Percentiles rank a stretch among this genome's conserved stretches.
Evolutionary conservation across 2,888 invertebrate species (phyloP).

Genomic region (Trichacis sp.): DNA sequence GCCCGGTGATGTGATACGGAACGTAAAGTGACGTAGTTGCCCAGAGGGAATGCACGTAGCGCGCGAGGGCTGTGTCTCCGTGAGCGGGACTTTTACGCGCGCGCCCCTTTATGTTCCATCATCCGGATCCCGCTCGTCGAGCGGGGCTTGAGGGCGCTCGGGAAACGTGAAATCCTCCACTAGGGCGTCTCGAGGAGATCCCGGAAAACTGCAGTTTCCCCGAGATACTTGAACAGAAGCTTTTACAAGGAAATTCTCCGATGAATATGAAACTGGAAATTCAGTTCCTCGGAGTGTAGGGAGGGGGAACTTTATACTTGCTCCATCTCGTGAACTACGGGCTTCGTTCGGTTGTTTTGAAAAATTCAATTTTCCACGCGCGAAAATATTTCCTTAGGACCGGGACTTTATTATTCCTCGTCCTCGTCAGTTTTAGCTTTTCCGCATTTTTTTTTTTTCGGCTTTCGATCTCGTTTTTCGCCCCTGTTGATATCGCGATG

Average conservation of each 20-base stretch:
- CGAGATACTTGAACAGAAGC: slow-evolving; percentile 32
- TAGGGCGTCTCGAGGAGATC: slow-evolving; percentile 9
- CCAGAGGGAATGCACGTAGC: slow-evolving; percentile 30
- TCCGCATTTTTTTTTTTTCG: no score
- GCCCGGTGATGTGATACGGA: slow-evolving; percentile 11
- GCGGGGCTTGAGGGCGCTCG: slow-evolving; percentile 28
- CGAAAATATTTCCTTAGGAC: background rate
- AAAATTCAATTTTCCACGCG: background rate
- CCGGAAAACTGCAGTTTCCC: slow-evolving; percentile 22
- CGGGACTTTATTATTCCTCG: background rate
- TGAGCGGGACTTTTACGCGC: slow-evolving; percentile 25
- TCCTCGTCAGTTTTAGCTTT: background rate
- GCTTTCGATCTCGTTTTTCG: no score
- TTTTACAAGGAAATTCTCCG: slow-evolving; percentile 31
- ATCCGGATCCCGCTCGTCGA: slow-evolving; percentile 34
- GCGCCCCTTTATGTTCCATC: slow-evolving; percentile 34
- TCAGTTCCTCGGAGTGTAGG: slow-evolving; percentile 25
- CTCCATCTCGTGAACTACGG: slow-evolving; percentile 6
- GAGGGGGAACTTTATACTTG: slow-evolving; percentile 7
- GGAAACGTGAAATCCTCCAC: slow-evolving; percentile 34
- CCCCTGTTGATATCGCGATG: no score
- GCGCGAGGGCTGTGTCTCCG: slow-evolving; percentile 22
- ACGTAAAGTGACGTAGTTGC: slow-evolving; percentile 29
- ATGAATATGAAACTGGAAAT: slow-evolving; percentile 33
- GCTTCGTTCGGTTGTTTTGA: background rate